Evolutionary conservation across 1,140 invertebrate species (phyloP), one percentile per base, ranked within the genome.

Genomic region (Dendroctonus valens): DNA sequence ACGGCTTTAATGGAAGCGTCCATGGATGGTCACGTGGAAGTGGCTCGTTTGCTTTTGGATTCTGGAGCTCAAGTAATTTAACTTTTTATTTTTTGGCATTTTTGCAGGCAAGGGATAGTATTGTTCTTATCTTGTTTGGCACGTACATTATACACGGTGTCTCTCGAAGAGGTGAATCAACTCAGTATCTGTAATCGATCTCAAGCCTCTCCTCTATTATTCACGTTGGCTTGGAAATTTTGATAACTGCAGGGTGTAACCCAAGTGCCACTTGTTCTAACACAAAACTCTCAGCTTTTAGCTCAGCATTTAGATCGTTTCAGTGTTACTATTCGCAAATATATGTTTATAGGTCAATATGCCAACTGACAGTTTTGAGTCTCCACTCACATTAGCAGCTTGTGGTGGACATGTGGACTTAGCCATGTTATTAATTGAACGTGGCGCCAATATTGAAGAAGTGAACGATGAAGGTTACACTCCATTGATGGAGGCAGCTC

Each of bases 401-500:
- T 99, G 97, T 82, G 97, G 97, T 65, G 97, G 97, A 37, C 97
- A 99, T 79, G 94, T 97, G 40, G 96, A 99, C 78, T 81, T 99
- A 65, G 97, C 97, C 0, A 91, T 93, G 83, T 82, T 99, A 59
- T 81, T 99, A 41, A 90, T 99, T 64, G 96, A 99, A 77, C 84
- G 96, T 62, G 97, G 96, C 65, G 97, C 97, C 14, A 98, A 99
- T 79, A 96, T 99, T 70, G 97, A 99, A 81, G 97, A 99, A 83
- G 96, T 93, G 38, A 99, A 99, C 81, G 97, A 99, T 79, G 97
- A 99, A 82, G 96, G 97, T n/a, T 99, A 99, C 79, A 99, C 97
- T 6, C 96, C 97, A n/a, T 81, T 99, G 44, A 97, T 97, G 94
- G 97, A 99, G 83, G 97, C 96, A 59, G 94, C 96, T 0, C 83